These are phyloP conservation scores for Lasiurus borealis DNA, from an alignment of 2,113 vertebrate genomes.

Conservation along the genomic window DNA sequence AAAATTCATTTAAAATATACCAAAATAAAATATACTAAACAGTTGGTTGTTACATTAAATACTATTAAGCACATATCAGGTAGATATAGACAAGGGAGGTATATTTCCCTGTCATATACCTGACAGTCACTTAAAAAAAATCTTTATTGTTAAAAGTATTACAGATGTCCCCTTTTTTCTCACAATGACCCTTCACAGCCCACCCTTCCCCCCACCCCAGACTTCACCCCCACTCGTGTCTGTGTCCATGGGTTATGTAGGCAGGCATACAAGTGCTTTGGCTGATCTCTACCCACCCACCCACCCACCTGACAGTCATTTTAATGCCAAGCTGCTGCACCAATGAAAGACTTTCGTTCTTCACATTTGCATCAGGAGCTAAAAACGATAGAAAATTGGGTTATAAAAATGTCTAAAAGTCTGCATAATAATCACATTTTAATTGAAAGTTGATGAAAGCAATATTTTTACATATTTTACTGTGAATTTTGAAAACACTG, in stretches of 20 bases:
- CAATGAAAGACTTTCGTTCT: constrained; percentile 86
- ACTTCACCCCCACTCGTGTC: too few species aligned
- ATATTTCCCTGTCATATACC: constrained; percentile 84
- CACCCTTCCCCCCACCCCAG: too few species aligned
- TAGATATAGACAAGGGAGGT: constrained; percentile 65
- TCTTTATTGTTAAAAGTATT: too few species aligned
- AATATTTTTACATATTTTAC: constrained; percentile 74
- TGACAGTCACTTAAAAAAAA: constrained; percentile 87
- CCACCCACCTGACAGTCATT: constrained; percentile 89
- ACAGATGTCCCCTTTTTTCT: too few species aligned
- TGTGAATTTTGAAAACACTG: constrained; percentile 58
- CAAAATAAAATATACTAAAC: constrained; percentile 57
- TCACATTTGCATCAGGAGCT: constrained; percentile 84
- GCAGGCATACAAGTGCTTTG: too few species aligned
- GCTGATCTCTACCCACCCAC: too few species aligned
- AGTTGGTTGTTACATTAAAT: constrained; percentile 66
- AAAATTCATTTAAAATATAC: constrained; percentile 72
- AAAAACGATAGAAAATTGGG: constrained; percentile 72
- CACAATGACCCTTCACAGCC: too few species aligned
- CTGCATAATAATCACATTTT: constrained; percentile 73
- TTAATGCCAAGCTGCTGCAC: constrained; percentile 90
- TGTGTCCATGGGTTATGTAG: too few species aligned
- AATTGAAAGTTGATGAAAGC: constrained; percentile 78
- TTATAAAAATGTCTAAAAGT: constrained; percentile 73
- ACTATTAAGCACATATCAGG: constrained; percentile 68